Conservation (phyloP, 1,140 invertebrate genomes). For the Lerema accius region DNA sequence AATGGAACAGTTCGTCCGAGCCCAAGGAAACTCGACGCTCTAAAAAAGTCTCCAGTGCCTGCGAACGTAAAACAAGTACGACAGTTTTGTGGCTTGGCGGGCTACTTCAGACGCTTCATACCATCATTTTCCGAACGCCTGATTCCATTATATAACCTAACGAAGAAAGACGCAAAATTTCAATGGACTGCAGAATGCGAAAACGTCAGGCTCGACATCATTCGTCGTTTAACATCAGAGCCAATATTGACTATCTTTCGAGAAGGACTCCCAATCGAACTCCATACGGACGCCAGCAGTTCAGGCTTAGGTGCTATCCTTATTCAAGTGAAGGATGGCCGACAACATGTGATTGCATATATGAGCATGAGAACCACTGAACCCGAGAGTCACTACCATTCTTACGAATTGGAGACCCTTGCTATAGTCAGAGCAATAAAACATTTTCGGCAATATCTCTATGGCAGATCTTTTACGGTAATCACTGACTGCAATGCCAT, state of each 20-base stretch:
- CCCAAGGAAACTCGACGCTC: conserved; percentile 28
- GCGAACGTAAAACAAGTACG: conserved; percentile 33
- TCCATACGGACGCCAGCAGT: conserved; percentile 1
- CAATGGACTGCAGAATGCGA: conserved; percentile 27
- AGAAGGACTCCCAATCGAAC: conserved; percentile 2
- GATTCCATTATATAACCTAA: conserved; percentile 33
- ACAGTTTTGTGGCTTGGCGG: conserved; percentile 37
- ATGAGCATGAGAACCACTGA: conserved; percentile 59
- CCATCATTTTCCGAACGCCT: conserved; percentile 29
- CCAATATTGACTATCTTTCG: conserved; percentile 19
- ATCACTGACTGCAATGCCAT: conserved; percentile 1
- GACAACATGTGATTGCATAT: conserved; percentile 45
- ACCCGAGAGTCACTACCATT: conserved; percentile 65
- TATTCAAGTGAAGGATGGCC: conserved; percentile 1
- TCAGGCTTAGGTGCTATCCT: conserved; percentile 4
- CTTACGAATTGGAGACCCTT: conserved; percentile 73
- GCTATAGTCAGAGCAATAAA: not conserved
- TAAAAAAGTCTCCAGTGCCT: conserved; percentile 29
- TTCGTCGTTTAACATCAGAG: conserved; percentile 42
- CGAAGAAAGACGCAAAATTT: conserved; percentile 25
- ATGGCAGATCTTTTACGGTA: conserved; percentile 11
- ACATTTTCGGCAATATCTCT: conserved; percentile 19
- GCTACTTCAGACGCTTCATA: conserved; percentile 41
- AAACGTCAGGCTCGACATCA: conserved; percentile 15
- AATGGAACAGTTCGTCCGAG: conserved; percentile 41